phyloP scores from a whole-genome alignment of 2,113 vertebrate genomes.

The Anolis carolinensis region DNA sequence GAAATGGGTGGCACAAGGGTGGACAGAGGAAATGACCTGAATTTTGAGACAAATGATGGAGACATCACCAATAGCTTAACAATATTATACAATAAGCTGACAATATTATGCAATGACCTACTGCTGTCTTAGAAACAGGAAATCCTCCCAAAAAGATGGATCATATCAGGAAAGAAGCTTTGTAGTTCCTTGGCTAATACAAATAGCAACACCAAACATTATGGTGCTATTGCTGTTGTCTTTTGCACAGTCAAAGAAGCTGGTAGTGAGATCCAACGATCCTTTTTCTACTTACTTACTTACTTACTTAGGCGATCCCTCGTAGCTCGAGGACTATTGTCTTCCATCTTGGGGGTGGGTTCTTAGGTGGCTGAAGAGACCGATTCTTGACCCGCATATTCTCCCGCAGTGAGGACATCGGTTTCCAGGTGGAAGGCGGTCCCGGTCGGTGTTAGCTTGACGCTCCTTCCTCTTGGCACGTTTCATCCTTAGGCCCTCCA shows the following conservation, averaged over 20 bases:
- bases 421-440: no score
- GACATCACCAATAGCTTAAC: not conserved
- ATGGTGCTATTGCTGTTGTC: not conserved
- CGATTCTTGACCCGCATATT: no score
- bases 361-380: no score
- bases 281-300: not conserved
- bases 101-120: constrained; percentile 8
- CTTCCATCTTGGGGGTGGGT: no score
- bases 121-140: not conserved
- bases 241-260: not conserved
- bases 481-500: no score
- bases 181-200: not conserved
- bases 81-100: not conserved
- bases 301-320: no score
- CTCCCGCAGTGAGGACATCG: no score
- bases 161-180: not conserved
- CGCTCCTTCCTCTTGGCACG: no score
- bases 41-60: constrained; percentile 27
- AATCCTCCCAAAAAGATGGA: not conserved
- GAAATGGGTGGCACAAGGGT: not conserved
- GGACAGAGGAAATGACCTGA: not conserved
- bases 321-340: no score
- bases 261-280: not conserved
- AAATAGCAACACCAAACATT: not conserved
- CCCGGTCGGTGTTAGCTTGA: no score